phyloP scores from a whole-genome alignment of 2,888 invertebrate genomes.

The Acanthopleura granulata region DNA sequence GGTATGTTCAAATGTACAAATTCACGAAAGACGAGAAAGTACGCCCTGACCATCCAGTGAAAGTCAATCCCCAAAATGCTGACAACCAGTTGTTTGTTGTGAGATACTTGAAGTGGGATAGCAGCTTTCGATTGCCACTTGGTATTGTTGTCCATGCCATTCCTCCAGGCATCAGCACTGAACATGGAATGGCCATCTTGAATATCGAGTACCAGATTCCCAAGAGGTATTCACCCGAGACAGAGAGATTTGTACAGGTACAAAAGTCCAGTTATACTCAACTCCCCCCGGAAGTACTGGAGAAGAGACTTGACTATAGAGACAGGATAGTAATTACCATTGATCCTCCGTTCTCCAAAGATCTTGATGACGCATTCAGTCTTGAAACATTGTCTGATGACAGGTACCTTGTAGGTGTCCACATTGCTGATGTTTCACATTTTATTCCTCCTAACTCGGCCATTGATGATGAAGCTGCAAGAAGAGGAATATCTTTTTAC shows the following conservation, averaged over 20 bases:
- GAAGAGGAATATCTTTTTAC: slow-evolving; percentile 46
- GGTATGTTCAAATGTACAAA: slow-evolving; percentile 47
- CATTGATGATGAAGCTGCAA: slow-evolving; percentile 51
- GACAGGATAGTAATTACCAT: slow-evolving; percentile 52
- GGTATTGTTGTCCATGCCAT: slow-evolving; percentile 61
- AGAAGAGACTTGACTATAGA: slow-evolving; percentile 40
- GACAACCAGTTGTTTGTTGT: slow-evolving; percentile 55
- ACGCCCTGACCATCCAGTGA: slow-evolving; percentile 52
- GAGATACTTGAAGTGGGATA: slow-evolving; percentile 59
- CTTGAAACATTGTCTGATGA: slow-evolving; percentile 48
- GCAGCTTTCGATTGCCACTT: slow-evolving; percentile 46
- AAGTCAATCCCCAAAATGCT: slow-evolving; percentile 39
- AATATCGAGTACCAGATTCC: slow-evolving; percentile 53
- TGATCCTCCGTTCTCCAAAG: slow-evolving; percentile 32
- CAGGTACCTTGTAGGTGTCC: slow-evolving; percentile 52
- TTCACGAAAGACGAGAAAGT: slow-evolving; percentile 43
- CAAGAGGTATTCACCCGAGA: slow-evolving; percentile 37
- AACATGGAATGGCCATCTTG: slow-evolving; percentile 47
- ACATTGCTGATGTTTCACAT: slow-evolving; percentile 55
- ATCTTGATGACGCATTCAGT: slow-evolving; percentile 49
- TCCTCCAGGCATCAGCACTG: slow-evolving; percentile 39
- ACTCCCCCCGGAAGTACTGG: slow-evolving; percentile 36
- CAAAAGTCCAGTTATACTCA: slow-evolving; percentile 39
- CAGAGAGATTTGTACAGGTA: slow-evolving; percentile 37
- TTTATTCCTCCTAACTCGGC: slow-evolving; percentile 47